Base-by-base conservation (phyloP, 30 jellyfish, hydroid and myxozoan species). In the Aurelia aurita region DNA sequence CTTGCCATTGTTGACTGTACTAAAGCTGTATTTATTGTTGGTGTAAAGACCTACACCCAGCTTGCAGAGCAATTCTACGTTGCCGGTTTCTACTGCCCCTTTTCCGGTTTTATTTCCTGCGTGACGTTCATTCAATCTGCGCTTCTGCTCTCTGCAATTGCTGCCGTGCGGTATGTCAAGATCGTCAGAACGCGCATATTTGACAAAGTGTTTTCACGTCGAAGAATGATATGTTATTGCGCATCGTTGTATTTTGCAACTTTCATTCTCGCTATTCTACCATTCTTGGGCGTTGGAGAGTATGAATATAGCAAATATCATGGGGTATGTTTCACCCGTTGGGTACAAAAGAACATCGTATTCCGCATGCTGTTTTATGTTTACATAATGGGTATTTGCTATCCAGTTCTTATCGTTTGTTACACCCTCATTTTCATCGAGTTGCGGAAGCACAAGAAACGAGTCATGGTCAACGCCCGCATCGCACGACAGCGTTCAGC, bases 261-360 rank as follows among this genome's bases (percentile, higher is more conserved):
- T 3, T 21, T 83, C 12, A 5, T 68, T 3, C 79, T 91, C 12
- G 96, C 96, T 13, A 16, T 91, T 63, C 82, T 91, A 16, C 98
- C 98, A 1, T 49, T 79, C 3, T 27, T 91, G 5, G 96, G 96
- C 44, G 91, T 91, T 44, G 98, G 98, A 2, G 86, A 74, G 57
- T 91, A 91, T 62, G 73, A 53, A 3, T 91, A 78, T 88, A 91
- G 98, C 60, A 43, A 66, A 44, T 70, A 68, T 35, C 98, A 91
- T 70, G 98, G 98, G 25, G 90, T 91, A 2, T 91, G 98, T 65
- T 91, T 91, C 71, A 78, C 98, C 18, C 63, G 66, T 49, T 87
- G 97, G 97, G 69, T 31, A 5, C 53, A 45, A 4, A 72, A 81
- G 55, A 86, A 91, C 45, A 27, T 46, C 16, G 58, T 68, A 22